Evolutionary conservation across 1,140 invertebrate species (phyloP).

Genomic region (Aphis craccivora): DNA sequence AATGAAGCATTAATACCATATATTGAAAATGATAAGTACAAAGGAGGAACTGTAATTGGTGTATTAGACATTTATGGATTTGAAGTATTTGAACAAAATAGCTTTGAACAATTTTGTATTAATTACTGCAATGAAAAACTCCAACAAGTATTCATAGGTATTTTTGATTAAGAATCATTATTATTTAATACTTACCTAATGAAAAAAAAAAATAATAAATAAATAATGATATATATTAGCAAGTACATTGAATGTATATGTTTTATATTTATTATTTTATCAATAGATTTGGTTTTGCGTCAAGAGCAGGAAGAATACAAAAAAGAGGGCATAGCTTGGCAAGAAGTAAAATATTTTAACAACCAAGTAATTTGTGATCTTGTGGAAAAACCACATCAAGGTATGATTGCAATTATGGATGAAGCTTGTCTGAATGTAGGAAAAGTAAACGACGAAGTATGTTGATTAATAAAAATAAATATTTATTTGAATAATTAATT

Average conservation of each 20-base stretch:
- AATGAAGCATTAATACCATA: conserved; percentile 79
- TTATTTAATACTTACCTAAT: too few species aligned
- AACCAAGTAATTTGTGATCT: conserved; percentile 94
- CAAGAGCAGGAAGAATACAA: conserved; percentile 96
- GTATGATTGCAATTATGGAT: conserved; percentile 91
- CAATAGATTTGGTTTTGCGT: conserved; percentile 87
- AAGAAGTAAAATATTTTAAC: conserved; percentile 90
- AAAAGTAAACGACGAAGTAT: conserved; percentile 85
- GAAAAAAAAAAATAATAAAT: too few species aligned
- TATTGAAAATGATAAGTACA: conserved; percentile 63
- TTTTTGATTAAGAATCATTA: conserved; percentile 60
- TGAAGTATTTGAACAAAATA: conserved; percentile 95
- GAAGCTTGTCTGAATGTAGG: conserved; percentile 94
- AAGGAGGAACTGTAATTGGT: conserved; percentile 87
- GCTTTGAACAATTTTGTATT: conserved; percentile 96
- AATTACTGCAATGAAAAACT: conserved; percentile 98
- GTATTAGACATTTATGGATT: conserved; percentile 98
- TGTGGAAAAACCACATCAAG: conserved; percentile 88
- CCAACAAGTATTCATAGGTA: conserved; percentile 94
- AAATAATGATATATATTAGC: neutral
- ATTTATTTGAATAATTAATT: conserved; percentile 5
- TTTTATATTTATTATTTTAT: conserved; percentile 54
- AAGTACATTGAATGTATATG: neutral
- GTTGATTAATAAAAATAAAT: conserved; percentile 40
- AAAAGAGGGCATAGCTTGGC: conserved; percentile 91